Base-by-base conservation (phyloP, 2,888 invertebrate genomes). In the Automeris io region DNA sequence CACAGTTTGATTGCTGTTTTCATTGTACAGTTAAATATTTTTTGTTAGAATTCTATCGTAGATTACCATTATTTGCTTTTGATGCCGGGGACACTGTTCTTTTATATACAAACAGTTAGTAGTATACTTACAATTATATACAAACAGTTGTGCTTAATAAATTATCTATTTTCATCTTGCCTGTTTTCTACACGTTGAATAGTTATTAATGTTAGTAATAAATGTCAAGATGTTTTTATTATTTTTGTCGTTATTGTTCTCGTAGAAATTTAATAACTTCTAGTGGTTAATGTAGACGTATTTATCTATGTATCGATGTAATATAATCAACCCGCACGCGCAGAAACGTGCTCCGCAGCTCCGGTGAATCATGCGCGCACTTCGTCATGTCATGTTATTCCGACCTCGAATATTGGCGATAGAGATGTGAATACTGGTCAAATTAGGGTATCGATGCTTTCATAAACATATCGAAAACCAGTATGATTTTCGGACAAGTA, bases 331-430 rank as follows among this genome's bases (percentile, higher is more conserved):
- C 59, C 65, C 61, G 67, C 68, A 68, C 56, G 66, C 69, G 71
- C 68, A 55, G 41, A 48, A 61, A 60, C 57, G 57, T 54, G 58
- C 53, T 49, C 46, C 51, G 61, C 57, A 54, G 58, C 53, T 49
- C 46, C 51, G 61, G 68, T 82, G 81, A 82, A 72, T 82, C 82
- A 81, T 70, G 63, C 68, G 64, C 70, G 52, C 57, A 68, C 73
- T 67, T 51, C 67, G 65, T 71, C 76, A 72, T 75, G 77, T 75
- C 79, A 68, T 61, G 63, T 68, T 74, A 67, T 62, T 66, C 59
- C 60, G 77, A 75, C 77, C 80, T 78, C 82, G 71, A 73, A 73
- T 68, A 61, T 57, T 60, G 58, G 49, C 46, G 47, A 54, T 68
- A 81, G 76, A 59, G 64, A 57, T 49, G 70, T 45, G 36, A 40